Base-by-base conservation (phyloP, 2,888 invertebrate species). In the Leuctra nigra region DNA sequence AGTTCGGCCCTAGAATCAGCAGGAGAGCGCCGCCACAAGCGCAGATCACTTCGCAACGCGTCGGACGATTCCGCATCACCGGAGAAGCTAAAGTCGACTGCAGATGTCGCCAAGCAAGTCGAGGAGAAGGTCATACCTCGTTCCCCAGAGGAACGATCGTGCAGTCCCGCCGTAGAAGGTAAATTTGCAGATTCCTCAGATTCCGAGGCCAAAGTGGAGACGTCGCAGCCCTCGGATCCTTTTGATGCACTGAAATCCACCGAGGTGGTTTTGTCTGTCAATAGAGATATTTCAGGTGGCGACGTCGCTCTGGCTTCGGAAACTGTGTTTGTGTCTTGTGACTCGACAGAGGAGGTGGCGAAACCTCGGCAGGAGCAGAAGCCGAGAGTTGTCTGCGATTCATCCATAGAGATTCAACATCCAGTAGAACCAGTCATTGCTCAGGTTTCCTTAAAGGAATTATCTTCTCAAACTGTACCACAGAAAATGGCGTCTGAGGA, bases 281-380 rank as follows among this genome's bases (percentile, higher is more conserved):
- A 29, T 29, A 29, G 11, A 7, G 29, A 29, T 11, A 11, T 11
- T 11, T 29, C 29, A 7, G 29, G 6, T 29, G 11, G 11, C 7
- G 29, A 7, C 11, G 29, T 29, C 6, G 11, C 11, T 7, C 7
- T 7, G 11, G 29, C 6, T 29, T 6, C 6, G 11, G 7, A 6
- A 29, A 29, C 29, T 29, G 29, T 29, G 6, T 6, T 29, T 6
- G 29, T 29, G 11, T 6, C 29, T 7, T 29, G 29, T 41, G 41
- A 18, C 20, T 41, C 41, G 18, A 16, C 41, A 41, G 41, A 41
- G 4, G 41, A 41, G n/a, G 4, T 16, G 20, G 18, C 2, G 4
- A 18, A 7, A 41, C 11, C 14, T 16, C 6, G 41, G 20, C 75
- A 76, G 66, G 75, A 76, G 61, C 75, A 76, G 61, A 71, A n/a